Percentiles rank a stretch among this genome's conserved stretches.
These are phyloP conservation scores for Batillaria attramentaria DNA, from an alignment of 1,140 invertebrate genomes.

Conservation along the genomic window DNA sequence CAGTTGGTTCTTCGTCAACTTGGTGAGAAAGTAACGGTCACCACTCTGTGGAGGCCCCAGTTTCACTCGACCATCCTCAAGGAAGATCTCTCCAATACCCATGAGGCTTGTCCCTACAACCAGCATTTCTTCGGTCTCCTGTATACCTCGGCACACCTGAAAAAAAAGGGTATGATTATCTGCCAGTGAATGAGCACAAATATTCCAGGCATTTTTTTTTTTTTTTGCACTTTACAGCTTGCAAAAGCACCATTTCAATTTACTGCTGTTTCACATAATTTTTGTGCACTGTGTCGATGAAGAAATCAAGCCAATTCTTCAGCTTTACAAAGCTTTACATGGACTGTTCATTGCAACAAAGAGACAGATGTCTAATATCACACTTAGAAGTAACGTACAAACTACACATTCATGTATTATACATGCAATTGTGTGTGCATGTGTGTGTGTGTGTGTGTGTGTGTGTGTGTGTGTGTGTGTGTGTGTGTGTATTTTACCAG, in stretches of 20 bases:
- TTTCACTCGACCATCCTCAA: conserved; percentile 60
- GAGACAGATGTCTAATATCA: not conserved
- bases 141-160: conserved; percentile 57
- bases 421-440: not conserved
- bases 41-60: conserved; percentile 57
- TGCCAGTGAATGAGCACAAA: too few relatives aligned
- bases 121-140: conserved; percentile 70
- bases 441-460: not conserved
- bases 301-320: not conserved
- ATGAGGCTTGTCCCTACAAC: conserved; percentile 62
- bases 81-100: conserved; percentile 66
- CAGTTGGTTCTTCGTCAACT: conserved; percentile 58
- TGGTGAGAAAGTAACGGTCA: conserved; percentile 65
- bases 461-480: not conserved
- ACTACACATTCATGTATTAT: not conserved
- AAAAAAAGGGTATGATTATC: too few relatives aligned
- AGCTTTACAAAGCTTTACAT: not conserved
- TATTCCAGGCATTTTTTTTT: too few relatives aligned
- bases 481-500: not conserved
- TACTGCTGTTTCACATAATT: not conserved
- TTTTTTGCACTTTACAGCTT: too few relatives aligned
- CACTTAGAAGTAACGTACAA: not conserved
- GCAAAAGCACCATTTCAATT: too few relatives aligned
- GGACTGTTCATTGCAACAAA: not conserved
- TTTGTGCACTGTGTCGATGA: not conserved